These are phyloP conservation scores for Mya arenaria DNA, from an alignment of 1,140 invertebrate species.

Conservation along the genomic window DNA sequence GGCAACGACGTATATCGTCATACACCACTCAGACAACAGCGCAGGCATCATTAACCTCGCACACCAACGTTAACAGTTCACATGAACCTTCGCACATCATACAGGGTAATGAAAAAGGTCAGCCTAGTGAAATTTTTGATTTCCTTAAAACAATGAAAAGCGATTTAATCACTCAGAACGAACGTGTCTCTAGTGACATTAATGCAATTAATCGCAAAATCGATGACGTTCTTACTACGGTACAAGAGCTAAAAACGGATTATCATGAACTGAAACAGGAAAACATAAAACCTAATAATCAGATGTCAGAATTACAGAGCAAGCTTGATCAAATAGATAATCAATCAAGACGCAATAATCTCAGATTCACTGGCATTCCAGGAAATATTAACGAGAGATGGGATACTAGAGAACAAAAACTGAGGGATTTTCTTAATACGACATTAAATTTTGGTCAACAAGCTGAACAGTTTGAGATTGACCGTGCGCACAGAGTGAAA, in stretches of 20 bases:
- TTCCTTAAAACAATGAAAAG: neutral
- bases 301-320: neutral
- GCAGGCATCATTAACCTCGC: too few relatives aligned
- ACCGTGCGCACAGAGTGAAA: conserved; percentile 14
- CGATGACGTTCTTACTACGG: neutral
- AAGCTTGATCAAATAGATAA: neutral
- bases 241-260: neutral
- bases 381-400: neutral
- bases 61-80: too few relatives aligned
- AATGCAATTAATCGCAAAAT: neutral
- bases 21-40: too few relatives aligned
- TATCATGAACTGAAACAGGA: neutral
- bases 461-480: neutral
- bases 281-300: neutral
- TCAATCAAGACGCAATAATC: conserved; percentile 3
- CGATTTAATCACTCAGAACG: neutral
- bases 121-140: neutral
- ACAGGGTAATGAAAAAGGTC: neutral
- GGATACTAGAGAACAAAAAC: neutral
- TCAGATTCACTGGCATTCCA: conserved; percentile 1
- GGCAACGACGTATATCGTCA: too few relatives aligned
- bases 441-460: neutral
- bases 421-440: neutral
- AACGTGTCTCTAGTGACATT: neutral
- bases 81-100: too few relatives aligned